Evolutionary conservation across 2,888 invertebrate genomes (phyloP).

Genomic region (Atethmia centrago): DNA sequence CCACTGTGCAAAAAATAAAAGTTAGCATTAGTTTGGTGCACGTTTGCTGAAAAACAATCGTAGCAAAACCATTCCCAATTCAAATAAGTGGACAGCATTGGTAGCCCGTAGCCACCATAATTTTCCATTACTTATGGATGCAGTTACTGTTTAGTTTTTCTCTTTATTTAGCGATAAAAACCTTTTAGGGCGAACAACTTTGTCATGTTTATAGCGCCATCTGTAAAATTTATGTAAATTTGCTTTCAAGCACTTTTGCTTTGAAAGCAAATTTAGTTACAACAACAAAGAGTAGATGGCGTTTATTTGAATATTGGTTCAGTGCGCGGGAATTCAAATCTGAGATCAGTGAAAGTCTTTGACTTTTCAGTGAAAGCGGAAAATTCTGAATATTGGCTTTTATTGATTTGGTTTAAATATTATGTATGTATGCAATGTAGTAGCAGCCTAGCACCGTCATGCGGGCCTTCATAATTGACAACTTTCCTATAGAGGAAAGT

Average conservation of each 20-base stretch:
- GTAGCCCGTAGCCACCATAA: neutral
- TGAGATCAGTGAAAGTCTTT: neutral
- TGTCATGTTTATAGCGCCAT: constrained; percentile 22
- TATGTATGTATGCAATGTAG: neutral
- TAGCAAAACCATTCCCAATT: neutral
- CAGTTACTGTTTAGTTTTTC: neutral
- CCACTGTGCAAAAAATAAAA: too few relatives aligned
- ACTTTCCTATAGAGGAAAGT: too few relatives aligned
- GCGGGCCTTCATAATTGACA: neutral
- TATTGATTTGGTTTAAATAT: neutral
- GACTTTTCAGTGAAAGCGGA: neutral
- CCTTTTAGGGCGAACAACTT: neutral
- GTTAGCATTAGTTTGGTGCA: neutral
- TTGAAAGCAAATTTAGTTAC: neutral
- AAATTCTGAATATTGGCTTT: neutral
- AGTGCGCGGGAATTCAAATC: neutral
- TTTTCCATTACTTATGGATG: too few relatives aligned
- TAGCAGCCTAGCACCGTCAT: neutral
- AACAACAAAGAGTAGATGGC: constrained; percentile 19
- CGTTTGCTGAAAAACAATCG: neutral
- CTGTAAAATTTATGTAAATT: constrained; percentile 1
- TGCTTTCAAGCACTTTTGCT: neutral
- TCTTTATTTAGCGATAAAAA: neutral
- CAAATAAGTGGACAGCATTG: neutral
- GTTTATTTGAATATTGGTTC: neutral